phyloP scores from a whole-genome alignment of 2,888 invertebrate species.

The Cephus spinipes region DNA sequence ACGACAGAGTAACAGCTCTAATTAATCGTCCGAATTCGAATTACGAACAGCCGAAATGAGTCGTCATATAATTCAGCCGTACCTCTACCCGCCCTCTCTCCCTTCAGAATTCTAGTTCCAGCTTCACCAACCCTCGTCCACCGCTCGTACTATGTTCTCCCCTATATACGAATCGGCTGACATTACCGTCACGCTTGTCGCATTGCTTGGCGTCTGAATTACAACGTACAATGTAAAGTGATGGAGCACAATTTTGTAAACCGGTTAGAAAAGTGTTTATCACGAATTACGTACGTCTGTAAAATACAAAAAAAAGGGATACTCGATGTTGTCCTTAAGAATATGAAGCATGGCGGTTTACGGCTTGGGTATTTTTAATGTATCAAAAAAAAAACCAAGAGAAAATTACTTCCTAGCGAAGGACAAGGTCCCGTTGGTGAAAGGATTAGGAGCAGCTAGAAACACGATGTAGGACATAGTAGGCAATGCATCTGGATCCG shows the following conservation, averaged over 20 bases:
- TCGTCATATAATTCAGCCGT: slow-evolving; percentile 52
- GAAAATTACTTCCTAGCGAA: neutral
- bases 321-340: neutral
- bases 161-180: neutral
- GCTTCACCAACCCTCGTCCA: neutral
- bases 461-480: neutral
- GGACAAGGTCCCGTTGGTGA: neutral
- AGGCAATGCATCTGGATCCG: neutral
- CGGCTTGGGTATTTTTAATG: neutral
- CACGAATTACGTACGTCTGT: too few species aligned
- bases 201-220: neutral
- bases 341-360: neutral
- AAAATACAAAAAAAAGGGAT: neutral
- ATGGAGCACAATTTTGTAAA: neutral
- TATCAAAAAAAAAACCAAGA: neutral
- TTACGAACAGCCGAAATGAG: slow-evolving; percentile 53
- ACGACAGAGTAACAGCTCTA: slow-evolving; percentile 52
- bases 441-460: neutral
- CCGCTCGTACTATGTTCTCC: neutral
- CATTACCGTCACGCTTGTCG: neutral
- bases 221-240: neutral
- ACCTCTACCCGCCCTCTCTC: slow-evolving; percentile 6
- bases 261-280: neutral
- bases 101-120: neutral
- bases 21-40: slow-evolving; percentile 57